phyloP scores from a whole-genome alignment of 2,113 vertebrate genomes.

The Suncus etruscus region DNA sequence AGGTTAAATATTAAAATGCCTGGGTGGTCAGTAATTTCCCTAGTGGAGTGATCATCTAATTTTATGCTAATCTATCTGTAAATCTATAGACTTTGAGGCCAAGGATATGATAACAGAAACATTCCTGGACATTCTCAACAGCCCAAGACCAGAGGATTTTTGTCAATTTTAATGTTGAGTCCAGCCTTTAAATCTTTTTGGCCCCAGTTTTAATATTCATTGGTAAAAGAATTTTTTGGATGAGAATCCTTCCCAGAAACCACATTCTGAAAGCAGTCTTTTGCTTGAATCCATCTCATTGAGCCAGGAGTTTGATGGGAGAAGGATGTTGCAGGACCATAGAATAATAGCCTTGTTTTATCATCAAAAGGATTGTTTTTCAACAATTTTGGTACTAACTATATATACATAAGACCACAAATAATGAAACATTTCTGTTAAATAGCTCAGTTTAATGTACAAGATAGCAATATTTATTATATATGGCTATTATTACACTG shows the following conservation, averaged over 20 bases:
- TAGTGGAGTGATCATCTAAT: too few species aligned
- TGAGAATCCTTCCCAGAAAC: slow-evolving; percentile 35
- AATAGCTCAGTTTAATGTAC: neutral
- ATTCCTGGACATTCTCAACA: too few species aligned
- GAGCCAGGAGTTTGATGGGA: neutral
- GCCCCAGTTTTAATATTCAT: neutral
- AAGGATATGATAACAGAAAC: too few species aligned
- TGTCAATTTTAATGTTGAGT: too few species aligned
- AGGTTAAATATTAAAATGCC: too few species aligned
- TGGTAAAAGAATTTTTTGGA: slow-evolving; percentile 60
- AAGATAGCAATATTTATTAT: slow-evolving; percentile 12
- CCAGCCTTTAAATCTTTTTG: too few species aligned
- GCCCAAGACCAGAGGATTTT: too few species aligned
- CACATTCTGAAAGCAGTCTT: slow-evolving; percentile 2
- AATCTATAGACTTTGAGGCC: too few species aligned
- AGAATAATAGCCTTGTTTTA: neutral
- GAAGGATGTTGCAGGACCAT: neutral
- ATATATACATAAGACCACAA: neutral
- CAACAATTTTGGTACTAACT: neutral
- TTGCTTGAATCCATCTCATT: neutral
- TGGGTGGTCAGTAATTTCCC: too few species aligned
- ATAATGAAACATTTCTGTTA: neutral
- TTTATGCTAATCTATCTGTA: too few species aligned
- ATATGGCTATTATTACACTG: neutral
- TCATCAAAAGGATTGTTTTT: neutral